Percentiles rank a stretch among this genome's conserved stretches.
These are phyloP conservation scores for Danio jaintianensis DNA, from an alignment of 2,797 vertebrate genomes.

Conservation along the genomic window DNA sequence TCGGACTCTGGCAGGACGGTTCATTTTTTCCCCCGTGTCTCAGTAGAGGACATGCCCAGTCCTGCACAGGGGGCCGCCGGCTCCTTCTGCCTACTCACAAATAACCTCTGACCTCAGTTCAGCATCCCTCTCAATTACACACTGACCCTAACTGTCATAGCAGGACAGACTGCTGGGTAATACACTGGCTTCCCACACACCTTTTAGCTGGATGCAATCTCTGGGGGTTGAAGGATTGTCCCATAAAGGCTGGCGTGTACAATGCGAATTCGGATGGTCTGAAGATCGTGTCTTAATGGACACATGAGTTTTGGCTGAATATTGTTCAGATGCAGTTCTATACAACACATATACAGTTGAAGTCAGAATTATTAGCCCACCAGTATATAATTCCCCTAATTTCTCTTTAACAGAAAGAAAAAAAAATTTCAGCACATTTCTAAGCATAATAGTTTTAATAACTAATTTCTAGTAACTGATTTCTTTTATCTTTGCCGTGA, in stretches of 20 bases:
- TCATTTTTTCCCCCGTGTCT: conserved; percentile 55
- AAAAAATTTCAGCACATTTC: too few relatives aligned
- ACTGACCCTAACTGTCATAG: conserved; percentile 58
- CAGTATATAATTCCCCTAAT: too few relatives aligned
- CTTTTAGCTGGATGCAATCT: conserved; percentile 24
- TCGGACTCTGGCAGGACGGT: conserved; percentile 62
- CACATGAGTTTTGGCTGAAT: too few relatives aligned
- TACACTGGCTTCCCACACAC: conserved; percentile 18
- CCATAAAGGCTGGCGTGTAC: background rate
- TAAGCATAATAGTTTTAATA: too few relatives aligned
- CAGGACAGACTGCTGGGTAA: conserved; percentile 59
- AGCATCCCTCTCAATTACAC: conserved; percentile 71
- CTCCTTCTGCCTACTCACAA: conserved; percentile 60
- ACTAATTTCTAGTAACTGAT: too few relatives aligned
- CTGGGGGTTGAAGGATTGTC: conserved; percentile 1
- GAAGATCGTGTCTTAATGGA: too few relatives aligned
- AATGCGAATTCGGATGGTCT: too few relatives aligned
- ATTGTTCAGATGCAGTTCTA: too few relatives aligned
- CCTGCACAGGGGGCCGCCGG: conserved; percentile 32
- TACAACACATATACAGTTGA: too few relatives aligned
- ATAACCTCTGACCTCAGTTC: conserved; percentile 67
- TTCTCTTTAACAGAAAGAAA: too few relatives aligned
- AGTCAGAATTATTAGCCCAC: too few relatives aligned
- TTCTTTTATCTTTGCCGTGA: too few relatives aligned
- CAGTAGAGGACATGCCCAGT: conserved; percentile 47